A percentile compares a stretch with the other conserved stretches of the same genome.
Evolutionary conservation across 1,140 invertebrate genomes (phyloP).

Genomic region (Lithobius niger): DNA sequence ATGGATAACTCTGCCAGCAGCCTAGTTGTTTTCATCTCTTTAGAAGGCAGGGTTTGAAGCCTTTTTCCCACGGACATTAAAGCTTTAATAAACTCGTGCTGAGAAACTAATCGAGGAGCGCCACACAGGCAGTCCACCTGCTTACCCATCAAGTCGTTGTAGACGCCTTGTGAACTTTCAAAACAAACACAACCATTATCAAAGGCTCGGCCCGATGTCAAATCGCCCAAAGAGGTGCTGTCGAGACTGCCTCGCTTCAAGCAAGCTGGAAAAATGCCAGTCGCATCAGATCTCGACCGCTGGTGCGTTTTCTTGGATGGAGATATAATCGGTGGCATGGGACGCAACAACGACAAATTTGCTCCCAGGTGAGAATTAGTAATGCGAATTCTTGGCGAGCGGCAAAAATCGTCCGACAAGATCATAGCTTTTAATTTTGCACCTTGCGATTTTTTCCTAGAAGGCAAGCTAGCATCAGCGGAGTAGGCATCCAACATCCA

Average conservation of each 20-base stretch:
- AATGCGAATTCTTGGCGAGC: too few relatives aligned
- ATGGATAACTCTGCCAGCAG: conserved; percentile 82
- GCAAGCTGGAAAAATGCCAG: conserved; percentile 33
- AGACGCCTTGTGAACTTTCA: conserved; percentile 54
- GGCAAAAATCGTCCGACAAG: conserved; percentile 70
- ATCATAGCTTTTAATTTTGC: conserved; percentile 77
- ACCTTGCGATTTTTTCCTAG: conserved; percentile 69
- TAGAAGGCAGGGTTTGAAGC: conserved; percentile 76
- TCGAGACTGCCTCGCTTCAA: conserved; percentile 1
- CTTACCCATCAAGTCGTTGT: conserved; percentile 56
- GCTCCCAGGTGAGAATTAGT: conserved; percentile 8
- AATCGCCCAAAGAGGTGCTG: conserved; percentile 59
- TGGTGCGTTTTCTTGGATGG: conserved; percentile 53
- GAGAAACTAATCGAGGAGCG: conserved; percentile 63
- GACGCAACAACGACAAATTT: conserved; percentile 10
- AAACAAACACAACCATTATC: conserved; percentile 90
- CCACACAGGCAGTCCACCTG: conserved; percentile 57
- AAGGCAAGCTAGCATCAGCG: conserved; percentile 52
- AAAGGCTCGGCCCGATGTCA: conserved; percentile 85
- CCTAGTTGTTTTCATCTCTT: conserved; percentile 80
- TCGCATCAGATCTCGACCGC: conserved; percentile 82
- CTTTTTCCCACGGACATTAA: conserved; percentile 83
- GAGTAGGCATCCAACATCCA: conserved; percentile 93
- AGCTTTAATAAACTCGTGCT: conserved; percentile 69
- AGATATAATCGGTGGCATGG: conserved; percentile 2